Evolutionary conservation across 2,888 invertebrate species (phyloP), one percentile per base, ranked within the genome.

Genomic region (Physocephala rufipes): DNA sequence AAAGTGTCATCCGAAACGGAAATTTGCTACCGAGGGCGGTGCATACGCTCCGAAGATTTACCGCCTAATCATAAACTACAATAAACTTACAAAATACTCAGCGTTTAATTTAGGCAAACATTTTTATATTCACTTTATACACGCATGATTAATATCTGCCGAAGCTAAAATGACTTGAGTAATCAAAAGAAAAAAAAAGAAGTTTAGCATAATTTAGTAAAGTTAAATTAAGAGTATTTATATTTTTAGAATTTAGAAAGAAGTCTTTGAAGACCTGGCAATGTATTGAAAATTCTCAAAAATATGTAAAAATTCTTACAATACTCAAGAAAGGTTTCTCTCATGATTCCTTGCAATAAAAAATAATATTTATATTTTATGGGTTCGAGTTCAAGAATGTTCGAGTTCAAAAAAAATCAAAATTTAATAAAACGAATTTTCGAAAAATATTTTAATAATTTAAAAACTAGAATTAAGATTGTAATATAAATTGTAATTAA

Each of bases 1-100:
- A 94, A 94, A 24, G 93, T 93, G 84, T 93, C 94, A 16, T 92
- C 94, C 77, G 94, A 95, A 89, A 95, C 95, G 47, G 95, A 95
- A 87, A 95, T 95, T 75, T 95, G 95, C 82, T 95, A 92, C 84
- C 90, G 93, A 82, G 95, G 95, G 16, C 91, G 92, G 81, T 95
- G 95, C 84, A 90, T 95, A 75, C 94, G 94, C 87, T 89, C 90
- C 68, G 84, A 84, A 70, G 84, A 84, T 78, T 78, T 84, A 77
- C 84, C 84, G 71, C 75, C 83, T 73, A 84, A 84, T 73, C 84
- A 84, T 78, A 84, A 84, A 78, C 78, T 84, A 76, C 82, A 84
- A 77, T 85, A 81, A 79, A 66, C n/a, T n/a, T n/a, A n/a, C 19
- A 19, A 21, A 19, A 49, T 55, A 53, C 12, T 13, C 45, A 21